These are phyloP conservation scores for Pocillopora grandis DNA, from an alignment of 92 coral and sea anemone genomes.

Conservation along the genomic window DNA sequence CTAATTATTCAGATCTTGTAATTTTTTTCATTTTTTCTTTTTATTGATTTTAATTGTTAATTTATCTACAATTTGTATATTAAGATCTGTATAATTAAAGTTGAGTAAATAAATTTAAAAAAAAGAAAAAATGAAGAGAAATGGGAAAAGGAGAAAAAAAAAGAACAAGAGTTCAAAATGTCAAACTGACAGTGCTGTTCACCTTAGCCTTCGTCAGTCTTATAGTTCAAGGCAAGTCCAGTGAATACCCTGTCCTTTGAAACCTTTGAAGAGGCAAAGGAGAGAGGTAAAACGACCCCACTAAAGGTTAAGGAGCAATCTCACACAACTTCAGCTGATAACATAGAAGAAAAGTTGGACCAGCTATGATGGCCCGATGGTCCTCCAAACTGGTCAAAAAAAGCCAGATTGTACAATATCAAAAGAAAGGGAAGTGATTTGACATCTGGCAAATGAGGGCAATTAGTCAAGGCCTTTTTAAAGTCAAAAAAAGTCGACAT, in stretches of 20 bases:
- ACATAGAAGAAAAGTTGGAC: constrained; percentile 20
- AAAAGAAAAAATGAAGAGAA: constrained; percentile 6
- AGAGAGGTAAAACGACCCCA: constrained; percentile 30
- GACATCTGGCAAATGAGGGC: constrained; percentile 33
- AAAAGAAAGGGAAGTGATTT: background rate
- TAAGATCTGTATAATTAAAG: too few relatives aligned
- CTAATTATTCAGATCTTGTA: too few relatives aligned
- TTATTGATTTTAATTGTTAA: too few relatives aligned
- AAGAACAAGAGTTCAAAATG: constrained; percentile 14
- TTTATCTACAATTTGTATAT: too few relatives aligned
- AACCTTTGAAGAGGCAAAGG: constrained; percentile 33
- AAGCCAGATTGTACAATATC: constrained; percentile 43
- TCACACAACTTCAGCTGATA: constrained; percentile 18
- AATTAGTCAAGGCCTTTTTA: constrained; percentile 25
- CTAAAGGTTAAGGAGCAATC: constrained; percentile 6
- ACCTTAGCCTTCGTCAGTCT: constrained; percentile 23
- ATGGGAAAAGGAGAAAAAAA: constrained; percentile 30
- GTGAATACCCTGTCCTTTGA: constrained; percentile 47
- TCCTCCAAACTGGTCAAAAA: constrained; percentile 30
- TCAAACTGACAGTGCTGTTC: constrained; percentile 31
- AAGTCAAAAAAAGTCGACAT: constrained; percentile 22
- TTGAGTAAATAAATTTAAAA: too few relatives aligned
- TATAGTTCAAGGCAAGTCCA: constrained; percentile 32
- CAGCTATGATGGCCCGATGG: constrained; percentile 15
- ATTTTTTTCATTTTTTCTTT: too few relatives aligned